These are phyloP conservation scores for Zeugodacus cucurbitae DNA, from an alignment of 1,140 invertebrate species.

Conservation along the genomic window DNA sequence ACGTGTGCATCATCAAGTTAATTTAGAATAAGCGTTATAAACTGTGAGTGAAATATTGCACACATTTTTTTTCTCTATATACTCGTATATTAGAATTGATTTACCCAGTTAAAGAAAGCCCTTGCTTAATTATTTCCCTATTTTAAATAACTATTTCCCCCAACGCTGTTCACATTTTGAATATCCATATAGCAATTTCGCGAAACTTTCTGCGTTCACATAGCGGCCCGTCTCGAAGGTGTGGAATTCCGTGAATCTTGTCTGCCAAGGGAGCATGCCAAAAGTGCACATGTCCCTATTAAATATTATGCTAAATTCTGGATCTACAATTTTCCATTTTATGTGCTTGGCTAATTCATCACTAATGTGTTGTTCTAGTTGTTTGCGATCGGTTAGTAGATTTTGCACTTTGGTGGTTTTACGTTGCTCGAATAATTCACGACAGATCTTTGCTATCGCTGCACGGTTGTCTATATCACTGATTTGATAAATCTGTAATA, in stretches of 20 bases:
- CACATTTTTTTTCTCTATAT: not conserved
- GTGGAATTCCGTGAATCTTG: conserved; percentile 62
- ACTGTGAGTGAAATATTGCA: not conserved
- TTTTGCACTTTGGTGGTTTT: conserved; percentile 48
- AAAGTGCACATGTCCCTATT: conserved; percentile 54
- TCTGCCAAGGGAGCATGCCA: conserved; percentile 61
- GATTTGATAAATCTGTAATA: conserved; percentile 55
- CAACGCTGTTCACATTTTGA: conserved; percentile 63
- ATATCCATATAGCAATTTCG: conserved; percentile 57
- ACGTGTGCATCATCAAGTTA: not conserved
- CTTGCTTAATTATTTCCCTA: not conserved
- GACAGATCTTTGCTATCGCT: conserved; percentile 59
- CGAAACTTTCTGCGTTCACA: conserved; percentile 54
- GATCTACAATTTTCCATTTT: conserved; percentile 48
- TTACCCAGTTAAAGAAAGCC: not conserved
- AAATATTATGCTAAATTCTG: conserved; percentile 59
- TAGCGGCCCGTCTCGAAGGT: conserved; percentile 52
- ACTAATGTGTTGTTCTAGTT: conserved; percentile 51
- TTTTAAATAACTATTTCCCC: conserved; percentile 55
- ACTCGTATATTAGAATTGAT: not conserved
- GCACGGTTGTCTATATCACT: conserved; percentile 51
- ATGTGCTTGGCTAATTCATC: conserved; percentile 49
- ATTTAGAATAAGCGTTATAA: not conserved
- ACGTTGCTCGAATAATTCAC: conserved; percentile 52
- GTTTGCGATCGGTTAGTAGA: conserved; percentile 51